Conservation (phyloP, 1,140 invertebrate species). For the Aphis craccivora region DNA sequence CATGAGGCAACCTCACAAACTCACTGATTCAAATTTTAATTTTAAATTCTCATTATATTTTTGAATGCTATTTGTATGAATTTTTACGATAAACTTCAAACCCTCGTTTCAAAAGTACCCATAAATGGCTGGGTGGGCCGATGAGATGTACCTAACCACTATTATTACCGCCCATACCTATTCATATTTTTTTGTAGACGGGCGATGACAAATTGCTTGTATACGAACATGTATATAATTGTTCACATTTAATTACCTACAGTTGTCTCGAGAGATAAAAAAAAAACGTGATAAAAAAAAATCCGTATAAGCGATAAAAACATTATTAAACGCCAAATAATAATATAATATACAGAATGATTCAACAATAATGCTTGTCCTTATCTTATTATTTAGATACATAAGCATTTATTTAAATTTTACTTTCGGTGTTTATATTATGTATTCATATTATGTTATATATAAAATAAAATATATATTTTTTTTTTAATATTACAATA, state of each 20-base stretch:
- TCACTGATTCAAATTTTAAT: neutral
- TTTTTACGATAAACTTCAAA: neutral
- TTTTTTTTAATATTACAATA: neutral
- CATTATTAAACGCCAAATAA: neutral
- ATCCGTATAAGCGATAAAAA: neutral
- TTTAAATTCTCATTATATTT: neutral
- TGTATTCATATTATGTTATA: too few relatives aligned
- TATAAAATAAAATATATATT: too few relatives aligned
- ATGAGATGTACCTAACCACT: neutral
- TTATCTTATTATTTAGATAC: neutral
- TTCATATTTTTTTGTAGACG: neutral
- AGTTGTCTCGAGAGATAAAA: neutral
- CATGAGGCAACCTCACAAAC: too few relatives aligned
- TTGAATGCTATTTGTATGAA: neutral
- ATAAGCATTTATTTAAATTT: neutral
- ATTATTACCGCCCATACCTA: neutral
- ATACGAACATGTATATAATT: neutral
- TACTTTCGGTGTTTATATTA: too few relatives aligned
- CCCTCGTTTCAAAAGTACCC: neutral
- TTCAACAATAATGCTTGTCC: neutral
- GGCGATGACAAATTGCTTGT: neutral
- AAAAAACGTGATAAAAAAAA: neutral
- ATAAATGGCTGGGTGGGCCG: neutral
- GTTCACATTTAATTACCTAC: neutral
- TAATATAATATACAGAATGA: neutral